Percentiles rank a stretch among this genome's conserved stretches.
phyloP scores from a whole-genome alignment of 1,140 invertebrate genomes.

The Zaprionus gabonicus region DNA sequence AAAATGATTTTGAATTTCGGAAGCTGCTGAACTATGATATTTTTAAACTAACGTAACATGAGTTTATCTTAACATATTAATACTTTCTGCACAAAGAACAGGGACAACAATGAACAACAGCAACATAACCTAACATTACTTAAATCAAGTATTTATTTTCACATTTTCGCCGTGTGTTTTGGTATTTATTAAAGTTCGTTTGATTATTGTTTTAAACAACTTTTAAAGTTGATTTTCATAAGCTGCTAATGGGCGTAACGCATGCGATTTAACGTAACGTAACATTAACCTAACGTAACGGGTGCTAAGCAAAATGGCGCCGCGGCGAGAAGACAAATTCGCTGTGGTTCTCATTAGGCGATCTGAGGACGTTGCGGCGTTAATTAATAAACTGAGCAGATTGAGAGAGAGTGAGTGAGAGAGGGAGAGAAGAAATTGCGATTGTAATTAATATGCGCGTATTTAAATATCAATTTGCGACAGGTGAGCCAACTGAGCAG shows the following conservation, averaged over 20 bases:
- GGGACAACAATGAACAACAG: constrained; percentile 17
- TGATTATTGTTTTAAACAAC: constrained; percentile 73
- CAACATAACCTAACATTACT: constrained; percentile 7
- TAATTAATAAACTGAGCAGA: constrained; percentile 69
- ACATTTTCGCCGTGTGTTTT: constrained; percentile 28
- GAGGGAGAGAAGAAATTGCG: constrained; percentile 40
- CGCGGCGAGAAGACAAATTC: constrained; percentile 67
- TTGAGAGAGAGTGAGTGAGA: constrained; percentile 3
- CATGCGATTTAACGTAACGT: constrained; percentile 66
- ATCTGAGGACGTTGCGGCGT: constrained; percentile 51
- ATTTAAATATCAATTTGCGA: constrained; percentile 84
- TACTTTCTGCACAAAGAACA: constrained; percentile 3
- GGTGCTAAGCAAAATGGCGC: constrained; percentile 18
- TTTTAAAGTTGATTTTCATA: constrained; percentile 71
- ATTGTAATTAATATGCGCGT: constrained; percentile 78
- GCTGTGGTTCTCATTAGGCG: constrained; percentile 67
- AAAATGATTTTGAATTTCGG: background rate
- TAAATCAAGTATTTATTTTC: constrained; percentile 5
- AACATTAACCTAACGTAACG: constrained; percentile 41
- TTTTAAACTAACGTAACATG: no score
- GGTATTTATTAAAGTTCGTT: constrained; percentile 31
- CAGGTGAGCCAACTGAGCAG: background rate
- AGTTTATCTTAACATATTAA: no score
- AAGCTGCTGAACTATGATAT: background rate
- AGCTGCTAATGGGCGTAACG: constrained; percentile 73